These are phyloP conservation scores for Bombus difficillimus DNA, from an alignment of 1,140 invertebrate genomes.

Conservation along the genomic window DNA sequence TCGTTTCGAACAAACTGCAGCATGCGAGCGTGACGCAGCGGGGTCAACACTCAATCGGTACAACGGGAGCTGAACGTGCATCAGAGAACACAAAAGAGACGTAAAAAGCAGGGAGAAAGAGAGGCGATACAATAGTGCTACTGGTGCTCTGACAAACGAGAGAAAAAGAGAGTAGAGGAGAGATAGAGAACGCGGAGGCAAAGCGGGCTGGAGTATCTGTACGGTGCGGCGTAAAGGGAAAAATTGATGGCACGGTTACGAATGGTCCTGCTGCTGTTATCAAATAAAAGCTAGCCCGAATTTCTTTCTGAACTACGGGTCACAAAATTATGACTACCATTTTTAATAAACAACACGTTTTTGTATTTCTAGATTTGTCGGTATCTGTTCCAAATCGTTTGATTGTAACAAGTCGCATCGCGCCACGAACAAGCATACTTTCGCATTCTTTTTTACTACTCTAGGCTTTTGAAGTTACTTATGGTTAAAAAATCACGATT, in stretches of 20 bases:
- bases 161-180: not conserved
- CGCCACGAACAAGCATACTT: too few relatives aligned
- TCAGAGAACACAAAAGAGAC: slow-evolving; percentile 30
- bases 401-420: not conserved
- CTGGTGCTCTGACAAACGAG: not conserved
- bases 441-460: too few relatives aligned
- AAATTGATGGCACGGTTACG: slow-evolving; percentile 38
- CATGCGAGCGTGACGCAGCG: slow-evolving; percentile 49
- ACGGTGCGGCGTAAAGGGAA: slow-evolving; percentile 18
- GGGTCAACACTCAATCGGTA: slow-evolving; percentile 53
- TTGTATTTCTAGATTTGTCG: not conserved
- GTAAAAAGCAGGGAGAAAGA: not conserved
- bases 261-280: slow-evolving; percentile 22
- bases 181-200: slow-evolving; percentile 18
- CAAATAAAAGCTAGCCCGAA: slow-evolving; percentile 1
- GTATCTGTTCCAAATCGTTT: too few relatives aligned
- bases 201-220: slow-evolving; percentile 45
- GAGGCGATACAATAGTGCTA: slow-evolving; percentile 35
- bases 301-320: not conserved
- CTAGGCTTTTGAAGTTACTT: not conserved
- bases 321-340: too few relatives aligned
- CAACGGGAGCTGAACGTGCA: slow-evolving; percentile 51
- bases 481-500: not conserved
- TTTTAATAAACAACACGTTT: not conserved
- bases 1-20: slow-evolving; percentile 42